Conservation (phyloP, 2,113 vertebrate genomes). For the Pseudopodoces humilis region DNA sequence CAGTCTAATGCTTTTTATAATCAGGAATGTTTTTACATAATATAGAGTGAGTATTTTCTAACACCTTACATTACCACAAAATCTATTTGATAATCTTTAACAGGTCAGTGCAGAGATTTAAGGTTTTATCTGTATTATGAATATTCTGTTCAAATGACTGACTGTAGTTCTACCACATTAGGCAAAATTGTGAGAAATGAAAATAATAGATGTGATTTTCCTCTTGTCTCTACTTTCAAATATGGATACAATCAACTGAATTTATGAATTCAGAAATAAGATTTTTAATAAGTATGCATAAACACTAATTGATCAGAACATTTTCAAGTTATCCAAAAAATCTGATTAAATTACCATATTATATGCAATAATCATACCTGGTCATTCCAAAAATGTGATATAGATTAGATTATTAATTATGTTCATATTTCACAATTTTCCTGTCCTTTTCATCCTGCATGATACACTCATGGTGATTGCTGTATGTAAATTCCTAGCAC, state of each 20-base stretch:
- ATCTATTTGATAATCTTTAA: not conserved
- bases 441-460: not conserved
- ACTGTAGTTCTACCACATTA: not conserved
- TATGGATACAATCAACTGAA: not conserved
- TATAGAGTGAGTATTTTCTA: not conserved
- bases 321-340: not conserved
- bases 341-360: conserved; percentile 44
- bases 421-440: conserved; percentile 15
- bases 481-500: not conserved
- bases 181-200: not conserved
- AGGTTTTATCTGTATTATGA: not conserved
- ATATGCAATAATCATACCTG: conserved; percentile 9
- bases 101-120: not conserved
- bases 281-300: not conserved
- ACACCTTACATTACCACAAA: not conserved
- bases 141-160: not conserved
- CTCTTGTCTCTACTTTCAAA: not conserved
- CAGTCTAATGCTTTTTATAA: not conserved
- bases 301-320: not conserved
- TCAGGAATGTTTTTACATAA: not conserved
- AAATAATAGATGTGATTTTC: not conserved
- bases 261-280: not conserved
- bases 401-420: conserved; percentile 30
- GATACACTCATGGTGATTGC: not conserved
- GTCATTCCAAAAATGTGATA: conserved; percentile 16